Conservation (phyloP, 2,888 invertebrate species). For the Harmothoe impar region DNA sequence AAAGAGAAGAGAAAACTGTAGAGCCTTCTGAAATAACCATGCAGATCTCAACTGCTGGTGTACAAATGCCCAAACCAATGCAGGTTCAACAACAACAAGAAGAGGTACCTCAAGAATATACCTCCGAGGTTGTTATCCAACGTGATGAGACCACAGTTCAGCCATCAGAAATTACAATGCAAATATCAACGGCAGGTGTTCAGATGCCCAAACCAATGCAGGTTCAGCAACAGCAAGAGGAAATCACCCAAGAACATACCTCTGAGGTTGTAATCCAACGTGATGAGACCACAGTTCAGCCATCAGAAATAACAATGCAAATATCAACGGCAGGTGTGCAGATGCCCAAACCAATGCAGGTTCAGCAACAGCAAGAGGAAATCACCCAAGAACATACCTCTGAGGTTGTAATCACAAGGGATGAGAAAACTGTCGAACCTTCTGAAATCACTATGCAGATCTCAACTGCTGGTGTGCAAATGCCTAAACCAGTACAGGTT, state of each 20-base stretch:
- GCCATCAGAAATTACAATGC: constrained; percentile 52
- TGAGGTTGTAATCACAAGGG: constrained; percentile 60
- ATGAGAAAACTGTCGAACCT: constrained; percentile 61
- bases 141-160: constrained; percentile 50
- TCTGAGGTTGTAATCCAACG: constrained; percentile 62
- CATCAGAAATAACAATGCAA: neutral
- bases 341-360: constrained; percentile 42
- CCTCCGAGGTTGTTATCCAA: constrained; percentile 63
- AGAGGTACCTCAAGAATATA: constrained; percentile 60
- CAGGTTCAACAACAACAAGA: constrained; percentile 46
- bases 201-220: constrained; percentile 48
- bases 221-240: constrained; percentile 37
- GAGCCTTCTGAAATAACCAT: constrained; percentile 55
- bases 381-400: constrained; percentile 55
- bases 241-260: constrained; percentile 27
- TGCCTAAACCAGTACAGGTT: constrained; percentile 22
- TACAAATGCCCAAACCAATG: constrained; percentile 2
- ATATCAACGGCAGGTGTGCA: constrained; percentile 59
- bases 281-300: constrained; percentile 48
- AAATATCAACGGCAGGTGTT: constrained; percentile 22
- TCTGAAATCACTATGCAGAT: constrained; percentile 58
- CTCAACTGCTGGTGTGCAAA: constrained; percentile 63
- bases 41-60: constrained; percentile 46
- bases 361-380: constrained; percentile 35
- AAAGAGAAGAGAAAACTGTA: constrained; percentile 36